Evolutionary conservation across 1,140 invertebrate species (phyloP), one percentile per base, ranked within the genome.

Genomic region (Camponotus vicinus): DNA sequence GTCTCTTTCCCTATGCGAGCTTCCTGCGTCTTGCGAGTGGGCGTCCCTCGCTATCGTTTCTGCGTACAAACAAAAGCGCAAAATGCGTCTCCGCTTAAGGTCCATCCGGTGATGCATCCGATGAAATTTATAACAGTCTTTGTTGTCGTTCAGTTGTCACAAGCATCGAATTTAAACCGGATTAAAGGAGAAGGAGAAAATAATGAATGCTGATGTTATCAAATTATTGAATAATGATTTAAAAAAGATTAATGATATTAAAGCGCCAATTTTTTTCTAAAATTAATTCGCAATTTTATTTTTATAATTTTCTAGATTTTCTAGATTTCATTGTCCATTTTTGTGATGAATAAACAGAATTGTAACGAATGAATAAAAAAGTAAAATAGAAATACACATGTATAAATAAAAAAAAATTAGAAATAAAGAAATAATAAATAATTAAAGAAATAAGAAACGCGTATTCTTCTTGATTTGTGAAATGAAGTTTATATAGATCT

Each of bases 51-150:
- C 52, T 21, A n/a, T 85, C 77, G 66, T 89, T 91, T 91, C 89
- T 89, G 88, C 89, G 88, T 90, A 76, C 89, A 90, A 90, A 90
- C 88, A 89, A 89, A 80, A 61, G 45, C 27, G 64, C 59, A 89
- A 89, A 89, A 69, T 69, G 78, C 86, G 70, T 77, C 71, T 69
- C 37, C 8, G 45, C 27, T 86, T 79, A 61, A 73, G 34, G 45
- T 21, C 34, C 63, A 40, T 32, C 66, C 66, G 5, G 34, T 67
- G 37, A 69, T 45, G 61, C 52, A 49, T 79, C 76, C 42, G 59
- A 71, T 52, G 42, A 42, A 7, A 79, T 63, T 49, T 77, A 84
- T 84, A 52, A 82, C 63, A 63, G 55, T 73, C 52, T 83, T 83
- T 69, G 59, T 80, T 82, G 45, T 21, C n/a, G 7, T 42, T 52